Conservation (phyloP, 2,797 vertebrate genomes). For the Meriones psammophilus region DNA sequence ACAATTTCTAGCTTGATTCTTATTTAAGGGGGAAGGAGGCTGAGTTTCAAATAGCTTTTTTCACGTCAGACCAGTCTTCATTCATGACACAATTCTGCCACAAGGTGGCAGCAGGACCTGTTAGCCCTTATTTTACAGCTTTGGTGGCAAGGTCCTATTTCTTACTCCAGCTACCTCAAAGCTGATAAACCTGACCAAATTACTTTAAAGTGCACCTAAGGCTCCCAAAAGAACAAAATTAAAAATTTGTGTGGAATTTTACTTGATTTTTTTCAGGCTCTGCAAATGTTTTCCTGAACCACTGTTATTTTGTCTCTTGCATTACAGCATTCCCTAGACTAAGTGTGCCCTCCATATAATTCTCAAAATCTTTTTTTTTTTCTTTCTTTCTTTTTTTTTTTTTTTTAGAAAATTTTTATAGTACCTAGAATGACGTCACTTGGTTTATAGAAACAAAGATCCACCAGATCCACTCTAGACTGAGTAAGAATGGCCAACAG, state of each 20-base stretch:
- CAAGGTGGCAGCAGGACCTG: conserved; percentile 66
- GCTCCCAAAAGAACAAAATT: conserved; percentile 19
- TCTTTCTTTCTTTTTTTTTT: neutral
- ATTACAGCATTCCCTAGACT: neutral
- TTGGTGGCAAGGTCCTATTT: neutral
- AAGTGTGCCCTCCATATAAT: neutral
- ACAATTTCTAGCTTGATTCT: neutral
- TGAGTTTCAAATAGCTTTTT: conserved; percentile 48
- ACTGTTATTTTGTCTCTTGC: neutral
- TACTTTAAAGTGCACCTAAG: neutral
- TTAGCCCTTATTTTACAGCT: neutral
- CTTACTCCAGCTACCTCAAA: too few species aligned
- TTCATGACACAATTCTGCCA: conserved; percentile 56
- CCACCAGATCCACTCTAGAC: neutral
- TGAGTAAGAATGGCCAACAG: neutral
- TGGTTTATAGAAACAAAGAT: conserved; percentile 35
- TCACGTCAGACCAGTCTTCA: neutral
- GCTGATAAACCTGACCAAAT: neutral
- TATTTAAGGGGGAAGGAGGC: neutral
- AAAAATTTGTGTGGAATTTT: neutral
- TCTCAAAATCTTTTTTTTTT: neutral
- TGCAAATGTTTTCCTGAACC: neutral
- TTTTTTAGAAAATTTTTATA: conserved; percentile 27
- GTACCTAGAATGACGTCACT: neutral
- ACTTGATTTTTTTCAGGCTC: neutral